Evolutionary conservation across 2,888 invertebrate genomes (phyloP).

Genomic region (Mechanitis messenoides): DNA sequence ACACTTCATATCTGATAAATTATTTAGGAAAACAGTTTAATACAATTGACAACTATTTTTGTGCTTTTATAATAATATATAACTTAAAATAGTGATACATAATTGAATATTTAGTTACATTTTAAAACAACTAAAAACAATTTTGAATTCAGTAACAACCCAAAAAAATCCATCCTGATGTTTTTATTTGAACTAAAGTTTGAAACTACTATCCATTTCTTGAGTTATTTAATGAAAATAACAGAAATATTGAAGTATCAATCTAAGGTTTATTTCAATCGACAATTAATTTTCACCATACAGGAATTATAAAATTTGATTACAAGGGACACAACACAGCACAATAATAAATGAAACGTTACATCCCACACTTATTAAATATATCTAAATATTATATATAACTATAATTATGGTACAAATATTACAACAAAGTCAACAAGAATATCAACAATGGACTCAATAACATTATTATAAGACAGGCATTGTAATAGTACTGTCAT

Average conservation of each 20-base stretch:
- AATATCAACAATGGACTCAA: slow-evolving; percentile 75
- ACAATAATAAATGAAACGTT: background rate
- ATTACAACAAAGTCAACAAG: slow-evolving; percentile 74
- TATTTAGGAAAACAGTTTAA: background rate
- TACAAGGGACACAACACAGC: too few species aligned
- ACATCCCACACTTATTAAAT: background rate
- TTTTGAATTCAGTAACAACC: too few species aligned
- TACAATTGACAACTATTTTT: slow-evolving; percentile 7
- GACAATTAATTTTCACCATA: too few species aligned
- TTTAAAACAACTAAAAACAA: too few species aligned
- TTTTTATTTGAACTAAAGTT: too few species aligned
- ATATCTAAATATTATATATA: slow-evolving; percentile 7
- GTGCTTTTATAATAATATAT: background rate
- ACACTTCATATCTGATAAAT: background rate
- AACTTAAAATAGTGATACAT: background rate
- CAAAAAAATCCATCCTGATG: too few species aligned
- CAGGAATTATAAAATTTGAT: too few species aligned
- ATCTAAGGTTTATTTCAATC: too few species aligned
- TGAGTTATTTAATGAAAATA: too few species aligned
- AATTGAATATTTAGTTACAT: too few species aligned
- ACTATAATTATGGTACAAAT: slow-evolving; percentile 36
- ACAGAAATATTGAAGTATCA: too few species aligned
- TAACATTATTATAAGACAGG: slow-evolving; percentile 58
- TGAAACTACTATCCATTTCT: too few species aligned
- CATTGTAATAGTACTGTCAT: slow-evolving; percentile 21